Conservation (phyloP, 2,888 invertebrate genomes). For the Cephus rjabovi region DNA sequence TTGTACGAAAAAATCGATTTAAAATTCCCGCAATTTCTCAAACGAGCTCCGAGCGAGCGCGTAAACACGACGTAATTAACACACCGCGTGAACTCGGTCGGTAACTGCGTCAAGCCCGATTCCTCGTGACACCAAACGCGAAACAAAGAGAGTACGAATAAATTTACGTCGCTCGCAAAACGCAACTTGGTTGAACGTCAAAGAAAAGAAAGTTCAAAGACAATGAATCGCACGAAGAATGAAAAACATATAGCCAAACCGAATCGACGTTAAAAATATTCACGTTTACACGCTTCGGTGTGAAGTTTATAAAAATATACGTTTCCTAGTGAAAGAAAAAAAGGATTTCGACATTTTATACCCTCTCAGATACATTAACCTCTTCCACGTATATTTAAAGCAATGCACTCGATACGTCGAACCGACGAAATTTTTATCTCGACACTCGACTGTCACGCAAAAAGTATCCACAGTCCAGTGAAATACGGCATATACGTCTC, state of each 20-base stretch:
- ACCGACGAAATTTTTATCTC: background rate
- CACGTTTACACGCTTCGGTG: background rate
- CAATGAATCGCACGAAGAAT: background rate
- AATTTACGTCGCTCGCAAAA: background rate
- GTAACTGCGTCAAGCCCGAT: background rate
- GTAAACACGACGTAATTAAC: background rate
- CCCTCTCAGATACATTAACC: background rate
- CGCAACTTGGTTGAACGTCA: background rate
- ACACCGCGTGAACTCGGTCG: background rate
- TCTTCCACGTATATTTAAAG: background rate
- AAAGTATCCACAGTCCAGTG: background rate
- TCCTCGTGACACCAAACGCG: background rate
- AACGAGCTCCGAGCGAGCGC: background rate
- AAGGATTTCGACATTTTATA: background rate
- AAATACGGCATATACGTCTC: background rate
- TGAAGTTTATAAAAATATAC: background rate
- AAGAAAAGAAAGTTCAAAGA: background rate
- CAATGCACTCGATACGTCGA: background rate
- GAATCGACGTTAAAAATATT: background rate
- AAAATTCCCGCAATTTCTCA: background rate
- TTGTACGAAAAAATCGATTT: background rate
- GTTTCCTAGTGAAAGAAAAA: background rate
- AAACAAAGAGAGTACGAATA: background rate
- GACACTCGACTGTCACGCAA: background rate
- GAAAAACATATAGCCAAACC: background rate